These are phyloP conservation scores for Hymenopus coronatus DNA, from an alignment of 2,888 invertebrate species.

Conservation along the genomic window DNA sequence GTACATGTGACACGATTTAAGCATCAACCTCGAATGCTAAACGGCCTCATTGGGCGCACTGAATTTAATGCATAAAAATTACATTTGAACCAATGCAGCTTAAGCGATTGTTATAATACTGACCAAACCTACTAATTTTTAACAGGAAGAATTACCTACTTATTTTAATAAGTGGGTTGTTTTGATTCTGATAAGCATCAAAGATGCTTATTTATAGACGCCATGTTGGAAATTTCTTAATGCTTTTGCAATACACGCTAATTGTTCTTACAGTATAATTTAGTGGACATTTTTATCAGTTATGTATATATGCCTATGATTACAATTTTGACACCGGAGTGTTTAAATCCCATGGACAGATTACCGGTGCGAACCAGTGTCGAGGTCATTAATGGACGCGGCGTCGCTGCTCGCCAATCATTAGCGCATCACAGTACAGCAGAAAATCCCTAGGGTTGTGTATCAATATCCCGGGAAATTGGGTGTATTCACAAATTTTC, in stretches of 20 bases:
- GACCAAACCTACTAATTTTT: no score
- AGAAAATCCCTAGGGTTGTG: neutral
- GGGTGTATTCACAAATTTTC: neutral
- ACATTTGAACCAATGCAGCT: no score
- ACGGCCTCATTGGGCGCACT: neutral
- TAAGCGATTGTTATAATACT: no score
- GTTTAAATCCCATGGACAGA: neutral
- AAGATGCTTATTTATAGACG: slow-evolving; percentile 9
- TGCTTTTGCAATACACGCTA: neutral
- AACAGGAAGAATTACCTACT: no score
- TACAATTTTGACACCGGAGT: neutral
- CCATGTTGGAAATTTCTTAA: slow-evolving; percentile 8
- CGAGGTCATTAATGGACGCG: slow-evolving; percentile 23
- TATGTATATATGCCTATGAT: neutral
- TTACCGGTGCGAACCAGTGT: neutral
- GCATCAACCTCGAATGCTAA: neutral
- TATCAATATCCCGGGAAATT: neutral
- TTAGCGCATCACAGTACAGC: neutral
- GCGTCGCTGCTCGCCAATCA: neutral
- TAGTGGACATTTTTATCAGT: neutral
- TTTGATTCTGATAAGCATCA: slow-evolving; percentile 7
- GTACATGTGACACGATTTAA: neutral
- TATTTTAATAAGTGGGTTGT: neutral
- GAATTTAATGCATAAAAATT: no score
- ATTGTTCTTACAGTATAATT: neutral